phyloP scores from a whole-genome alignment of 2,888 invertebrate species.

The Laspeyria flexula region DNA sequence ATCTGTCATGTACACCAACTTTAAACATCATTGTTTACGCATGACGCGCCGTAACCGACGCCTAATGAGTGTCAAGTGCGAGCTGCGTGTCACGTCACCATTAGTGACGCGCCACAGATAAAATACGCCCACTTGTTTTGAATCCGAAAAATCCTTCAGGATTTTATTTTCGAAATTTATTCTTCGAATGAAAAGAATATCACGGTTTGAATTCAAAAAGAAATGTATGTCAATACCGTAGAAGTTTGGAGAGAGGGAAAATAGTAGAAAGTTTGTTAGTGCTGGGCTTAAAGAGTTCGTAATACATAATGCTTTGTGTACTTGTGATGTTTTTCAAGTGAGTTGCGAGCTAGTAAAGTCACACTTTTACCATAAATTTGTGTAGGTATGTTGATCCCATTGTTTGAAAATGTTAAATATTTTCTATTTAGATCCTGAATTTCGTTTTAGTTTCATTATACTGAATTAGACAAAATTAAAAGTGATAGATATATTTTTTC shows the following conservation, averaged over 20 bases:
- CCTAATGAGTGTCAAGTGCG: conserved; percentile 56
- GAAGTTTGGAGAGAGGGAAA: conserved; percentile 15
- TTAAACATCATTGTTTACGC: conserved; percentile 50
- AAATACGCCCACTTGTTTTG: conserved; percentile 29
- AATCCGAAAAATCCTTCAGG: conserved; percentile 39
- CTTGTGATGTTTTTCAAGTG: not conserved
- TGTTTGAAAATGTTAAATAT: too few species aligned
- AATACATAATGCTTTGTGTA: not conserved
- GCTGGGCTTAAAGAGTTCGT: conserved; percentile 7
- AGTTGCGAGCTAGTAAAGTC: too few species aligned
- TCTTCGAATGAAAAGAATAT: conserved; percentile 14
- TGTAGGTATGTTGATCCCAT: too few species aligned
- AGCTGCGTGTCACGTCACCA: conserved; percentile 44
- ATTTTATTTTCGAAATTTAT: conserved; percentile 13
- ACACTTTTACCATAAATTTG: too few species aligned
- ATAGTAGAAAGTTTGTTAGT: conserved; percentile 6
- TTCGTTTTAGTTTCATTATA: too few species aligned
- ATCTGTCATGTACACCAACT: conserved; percentile 28
- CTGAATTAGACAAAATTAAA: too few species aligned
- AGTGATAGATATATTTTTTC: too few species aligned
- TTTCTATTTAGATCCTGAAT: too few species aligned
- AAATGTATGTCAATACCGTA: conserved; percentile 8
- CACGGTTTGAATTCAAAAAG: not conserved
- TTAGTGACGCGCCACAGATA: conserved; percentile 47
- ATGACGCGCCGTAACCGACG: conserved; percentile 36